Conservation (phyloP, 1,140 invertebrate species). For the Adelges cooleyi region DNA sequence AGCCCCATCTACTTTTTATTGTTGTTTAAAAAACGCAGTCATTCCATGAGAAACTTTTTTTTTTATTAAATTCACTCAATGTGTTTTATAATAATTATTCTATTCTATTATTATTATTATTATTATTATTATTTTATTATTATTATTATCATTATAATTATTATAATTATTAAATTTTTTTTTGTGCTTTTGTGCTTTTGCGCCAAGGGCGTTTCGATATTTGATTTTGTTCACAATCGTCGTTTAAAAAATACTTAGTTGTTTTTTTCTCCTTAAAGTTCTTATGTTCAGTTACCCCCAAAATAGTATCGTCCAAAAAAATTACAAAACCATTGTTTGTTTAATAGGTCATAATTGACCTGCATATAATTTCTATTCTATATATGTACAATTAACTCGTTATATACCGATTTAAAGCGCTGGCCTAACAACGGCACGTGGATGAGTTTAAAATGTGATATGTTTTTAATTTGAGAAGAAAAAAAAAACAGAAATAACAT, state of each 20-base stretch:
- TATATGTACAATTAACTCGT: background rate
- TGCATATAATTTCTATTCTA: too few species aligned
- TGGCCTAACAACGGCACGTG: background rate
- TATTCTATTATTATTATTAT: background rate
- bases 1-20: background rate
- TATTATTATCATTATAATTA: background rate
- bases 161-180: background rate
- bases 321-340: too few species aligned
- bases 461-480: constrained; percentile 16
- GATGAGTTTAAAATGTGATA: constrained; percentile 21
- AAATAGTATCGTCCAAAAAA: too few species aligned
- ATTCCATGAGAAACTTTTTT: background rate
- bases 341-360: too few species aligned
- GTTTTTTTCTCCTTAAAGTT: background rate
- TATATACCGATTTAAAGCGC: constrained; percentile 1
- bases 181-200: constrained; percentile 23
- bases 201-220: background rate
- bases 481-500: background rate
- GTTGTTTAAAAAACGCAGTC: background rate
- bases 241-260: constrained; percentile 5
- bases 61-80: constrained; percentile 2
- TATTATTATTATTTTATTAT: background rate
- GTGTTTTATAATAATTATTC: background rate
- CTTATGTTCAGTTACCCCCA: background rate
- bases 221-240: constrained; percentile 8